These are phyloP conservation scores for Tetramorium bicarinatum DNA, from an alignment of 2,888 invertebrate genomes.

Conservation along the genomic window DNA sequence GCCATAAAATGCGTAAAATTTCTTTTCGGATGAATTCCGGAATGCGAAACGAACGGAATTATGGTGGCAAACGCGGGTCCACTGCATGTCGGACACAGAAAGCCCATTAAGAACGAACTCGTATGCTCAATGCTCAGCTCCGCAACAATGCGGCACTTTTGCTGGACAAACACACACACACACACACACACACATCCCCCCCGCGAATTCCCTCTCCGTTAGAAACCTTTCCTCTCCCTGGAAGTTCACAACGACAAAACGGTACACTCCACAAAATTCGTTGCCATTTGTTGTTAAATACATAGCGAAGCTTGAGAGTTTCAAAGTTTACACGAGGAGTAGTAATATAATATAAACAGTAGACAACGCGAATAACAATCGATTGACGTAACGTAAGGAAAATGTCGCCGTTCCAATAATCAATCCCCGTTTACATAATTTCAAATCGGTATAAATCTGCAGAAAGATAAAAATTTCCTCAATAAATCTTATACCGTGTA, in stretches of 20 bases:
- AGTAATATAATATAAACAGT: slow-evolving; percentile 19
- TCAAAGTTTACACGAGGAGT: slow-evolving; percentile 38
- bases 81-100: slow-evolving; percentile 79
- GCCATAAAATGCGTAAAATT: slow-evolving; percentile 36
- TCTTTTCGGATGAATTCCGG: slow-evolving; percentile 8
- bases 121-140: slow-evolving; percentile 72
- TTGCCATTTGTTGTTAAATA: slow-evolving; percentile 51
- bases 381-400: not conserved
- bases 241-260: slow-evolving; percentile 49
- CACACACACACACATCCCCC: slow-evolving; percentile 61
- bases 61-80: slow-evolving; percentile 27
- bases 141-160: slow-evolving; percentile 74
- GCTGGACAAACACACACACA: slow-evolving; percentile 65
- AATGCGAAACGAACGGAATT: slow-evolving; percentile 40
- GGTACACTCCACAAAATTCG: slow-evolving; percentile 47
- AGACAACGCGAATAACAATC: not conserved
- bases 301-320: slow-evolving; percentile 22
- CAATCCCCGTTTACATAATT: not conserved
- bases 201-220: slow-evolving; percentile 41
- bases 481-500: not conserved
- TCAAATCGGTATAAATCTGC: not conserved
- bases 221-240: slow-evolving; percentile 23
- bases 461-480: not conserved
- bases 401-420: not conserved
- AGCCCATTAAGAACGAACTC: slow-evolving; percentile 81